These are phyloP conservation scores for Decapterus maruadsi DNA, from an alignment of 2,797 vertebrate genomes.

Conservation along the genomic window DNA sequence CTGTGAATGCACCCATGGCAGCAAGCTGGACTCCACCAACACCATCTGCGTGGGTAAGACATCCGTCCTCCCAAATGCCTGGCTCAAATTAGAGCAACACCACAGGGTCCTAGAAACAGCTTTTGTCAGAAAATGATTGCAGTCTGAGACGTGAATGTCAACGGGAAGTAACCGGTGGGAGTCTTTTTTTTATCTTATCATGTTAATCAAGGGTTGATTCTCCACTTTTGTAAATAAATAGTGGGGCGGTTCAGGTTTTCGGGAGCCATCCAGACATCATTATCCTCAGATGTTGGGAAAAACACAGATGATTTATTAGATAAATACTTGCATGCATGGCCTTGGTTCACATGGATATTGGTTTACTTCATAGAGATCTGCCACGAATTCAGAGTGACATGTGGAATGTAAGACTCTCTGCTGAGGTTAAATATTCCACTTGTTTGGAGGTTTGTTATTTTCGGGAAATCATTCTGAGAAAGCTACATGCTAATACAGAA, in stretches of 20 bases:
- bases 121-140: slow-evolving; percentile 19
- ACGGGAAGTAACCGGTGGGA: slow-evolving; percentile 1
- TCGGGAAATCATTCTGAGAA: slow-evolving; percentile 46
- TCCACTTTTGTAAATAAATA: slow-evolving; percentile 47
- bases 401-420: slow-evolving; percentile 45
- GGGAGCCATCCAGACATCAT: slow-evolving; percentile 32
- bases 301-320: slow-evolving; percentile 39
- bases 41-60: slow-evolving; percentile 96
- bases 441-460: slow-evolving; percentile 53
- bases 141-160: slow-evolving; percentile 13
- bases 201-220: slow-evolving; percentile 24
- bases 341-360: slow-evolving; percentile 41
- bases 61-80: slow-evolving; percentile 20
- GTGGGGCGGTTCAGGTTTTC: slow-evolving; percentile 19
- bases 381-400: slow-evolving; percentile 47
- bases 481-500: slow-evolving; percentile 48
- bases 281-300: slow-evolving; percentile 55
- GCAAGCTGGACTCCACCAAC: slow-evolving; percentile 95
- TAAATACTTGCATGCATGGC: slow-evolving; percentile 47
- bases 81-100: slow-evolving; percentile 23
- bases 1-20: slow-evolving; percentile 96
- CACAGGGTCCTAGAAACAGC: slow-evolving; percentile 1
- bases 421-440: slow-evolving; percentile 42
- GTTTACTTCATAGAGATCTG: slow-evolving; percentile 34
- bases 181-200: slow-evolving; percentile 14